Evolutionary conservation across 2,888 invertebrate species (phyloP).

Genomic region (Drepanosiphum platanoidis): DNA sequence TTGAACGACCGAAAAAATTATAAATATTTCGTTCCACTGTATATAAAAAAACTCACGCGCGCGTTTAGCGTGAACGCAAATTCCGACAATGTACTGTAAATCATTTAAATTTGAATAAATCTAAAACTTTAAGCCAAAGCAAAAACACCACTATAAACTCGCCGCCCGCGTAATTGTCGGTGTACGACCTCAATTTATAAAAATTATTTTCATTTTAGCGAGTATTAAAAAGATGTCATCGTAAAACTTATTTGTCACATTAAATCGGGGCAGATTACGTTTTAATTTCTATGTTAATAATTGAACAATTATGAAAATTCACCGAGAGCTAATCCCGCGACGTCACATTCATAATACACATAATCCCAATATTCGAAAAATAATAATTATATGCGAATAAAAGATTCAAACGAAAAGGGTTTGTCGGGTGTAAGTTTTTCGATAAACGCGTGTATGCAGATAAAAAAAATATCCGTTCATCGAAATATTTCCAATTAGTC

Average conservation of each 20-base stretch:
- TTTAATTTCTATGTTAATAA: constrained; percentile 54
- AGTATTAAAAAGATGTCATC: constrained; percentile 13
- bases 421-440: neutral
- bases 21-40: neutral
- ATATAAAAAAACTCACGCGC: neutral
- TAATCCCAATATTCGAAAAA: constrained; percentile 12
- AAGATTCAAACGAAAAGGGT: constrained; percentile 3
- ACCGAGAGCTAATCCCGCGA: neutral
- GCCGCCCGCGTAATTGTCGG: neutral
- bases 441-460: too few species aligned
- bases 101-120: constrained; percentile 51
- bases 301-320: constrained; percentile 25
- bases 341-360: constrained; percentile 27
- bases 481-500: neutral
- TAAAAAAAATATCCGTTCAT: neutral
- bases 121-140: neutral
- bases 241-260: constrained; percentile 39
- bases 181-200: constrained; percentile 20
- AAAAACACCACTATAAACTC: neutral
- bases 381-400: neutral
- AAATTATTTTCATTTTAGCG: constrained; percentile 25
- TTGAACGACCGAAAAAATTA: neutral
- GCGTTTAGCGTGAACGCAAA: neutral
- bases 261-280: constrained; percentile 37
- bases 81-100: constrained; percentile 21